Conservation (phyloP, 2,797 vertebrate species). For the Melanotaenia boesemani region DNA sequence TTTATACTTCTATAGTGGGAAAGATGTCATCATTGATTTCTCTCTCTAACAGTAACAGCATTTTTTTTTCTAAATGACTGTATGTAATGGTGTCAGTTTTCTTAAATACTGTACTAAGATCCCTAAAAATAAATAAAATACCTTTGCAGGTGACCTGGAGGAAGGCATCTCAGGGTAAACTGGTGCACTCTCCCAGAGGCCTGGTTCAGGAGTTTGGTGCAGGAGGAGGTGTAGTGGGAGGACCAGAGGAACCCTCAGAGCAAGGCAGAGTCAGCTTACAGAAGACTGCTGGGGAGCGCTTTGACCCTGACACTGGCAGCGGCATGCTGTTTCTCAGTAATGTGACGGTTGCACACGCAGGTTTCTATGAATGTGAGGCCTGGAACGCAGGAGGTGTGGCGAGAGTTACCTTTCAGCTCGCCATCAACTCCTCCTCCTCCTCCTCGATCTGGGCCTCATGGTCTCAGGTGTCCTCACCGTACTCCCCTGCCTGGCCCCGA, state of each 20-base stretch:
- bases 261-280: conserved; percentile 65
- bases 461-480: conserved; percentile 67
- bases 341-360: conserved; percentile 89
- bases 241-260: conserved; percentile 53
- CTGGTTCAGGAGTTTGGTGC: conserved; percentile 80
- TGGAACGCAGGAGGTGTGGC: conserved; percentile 90
- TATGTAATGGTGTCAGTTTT: background rate
- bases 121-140: background rate
- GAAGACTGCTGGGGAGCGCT: conserved; percentile 75
- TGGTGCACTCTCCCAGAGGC: conserved; percentile 77
- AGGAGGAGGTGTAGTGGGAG: conserved; percentile 48
- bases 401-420: conserved; percentile 87
- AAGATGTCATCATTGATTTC: background rate
- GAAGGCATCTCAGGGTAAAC: conserved; percentile 84
- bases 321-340: conserved; percentile 93
- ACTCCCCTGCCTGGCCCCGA: conserved; percentile 70
- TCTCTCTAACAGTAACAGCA: background rate
- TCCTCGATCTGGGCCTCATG: conserved; percentile 85
- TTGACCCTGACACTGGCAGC: conserved; percentile 88
- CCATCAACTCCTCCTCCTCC: conserved; percentile 88
- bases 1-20: background rate
- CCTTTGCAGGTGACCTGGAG: conserved; percentile 87
- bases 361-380: conserved; percentile 92
- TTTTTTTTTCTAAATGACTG: background rate
- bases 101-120: background rate